Conservation (phyloP, 1,140 invertebrate species). For the Phymastichus coffea region DNA sequence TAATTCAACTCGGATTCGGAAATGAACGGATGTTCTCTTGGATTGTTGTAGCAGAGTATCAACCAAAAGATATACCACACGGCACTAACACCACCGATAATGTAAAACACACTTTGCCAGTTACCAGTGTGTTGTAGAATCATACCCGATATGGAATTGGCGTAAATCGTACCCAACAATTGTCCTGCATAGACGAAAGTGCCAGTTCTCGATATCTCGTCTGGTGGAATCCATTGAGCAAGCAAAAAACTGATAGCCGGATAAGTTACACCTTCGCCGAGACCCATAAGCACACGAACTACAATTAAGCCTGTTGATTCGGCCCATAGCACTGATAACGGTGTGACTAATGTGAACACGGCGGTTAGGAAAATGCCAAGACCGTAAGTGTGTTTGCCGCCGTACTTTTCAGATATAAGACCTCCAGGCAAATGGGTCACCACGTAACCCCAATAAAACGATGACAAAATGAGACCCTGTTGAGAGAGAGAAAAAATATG, state of each 20-base stretch:
- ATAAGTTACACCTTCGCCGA: conserved; percentile 76
- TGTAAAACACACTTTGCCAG: conserved; percentile 79
- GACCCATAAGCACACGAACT: conserved; percentile 68
- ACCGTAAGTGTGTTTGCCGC: background rate
- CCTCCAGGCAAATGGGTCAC: background rate
- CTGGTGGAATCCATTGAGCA: conserved; percentile 72
- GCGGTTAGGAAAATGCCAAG: background rate
- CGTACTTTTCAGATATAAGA: background rate
- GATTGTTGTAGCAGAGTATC: conserved; percentile 72
- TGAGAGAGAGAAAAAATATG: conserved; percentile 64
- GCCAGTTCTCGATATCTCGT: conserved; percentile 71
- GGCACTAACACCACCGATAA: conserved; percentile 74
- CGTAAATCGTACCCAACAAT: conserved; percentile 73
- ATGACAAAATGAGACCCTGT: background rate
- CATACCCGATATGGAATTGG: conserved; percentile 70
- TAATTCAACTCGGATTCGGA: conserved; percentile 52
- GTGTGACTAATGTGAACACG: background rate
- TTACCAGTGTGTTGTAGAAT: conserved; percentile 64
- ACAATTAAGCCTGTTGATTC: conserved; percentile 65
- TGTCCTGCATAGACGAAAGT: conserved; percentile 72
- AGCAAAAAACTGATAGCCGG: conserved; percentile 72
- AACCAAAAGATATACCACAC: conserved; percentile 75
- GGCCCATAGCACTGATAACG: conserved; percentile 47
- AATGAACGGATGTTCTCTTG: conserved; percentile 76
- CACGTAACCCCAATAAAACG: conserved; percentile 3